Conservation (phyloP, 2,113 vertebrate species). For the Lates calcarifer region DNA sequence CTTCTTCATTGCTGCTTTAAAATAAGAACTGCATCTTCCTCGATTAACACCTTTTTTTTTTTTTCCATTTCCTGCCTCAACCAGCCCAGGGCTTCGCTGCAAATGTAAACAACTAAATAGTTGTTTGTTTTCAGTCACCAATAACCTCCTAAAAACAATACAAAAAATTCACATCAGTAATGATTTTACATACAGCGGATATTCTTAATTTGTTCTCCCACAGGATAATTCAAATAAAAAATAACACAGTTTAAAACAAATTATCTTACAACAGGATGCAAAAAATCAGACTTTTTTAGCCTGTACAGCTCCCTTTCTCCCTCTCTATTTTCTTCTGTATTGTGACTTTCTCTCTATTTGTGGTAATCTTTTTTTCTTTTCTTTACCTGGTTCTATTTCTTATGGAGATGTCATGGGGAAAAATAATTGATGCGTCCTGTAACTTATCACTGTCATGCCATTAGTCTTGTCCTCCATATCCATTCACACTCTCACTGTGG, state of each 20-base stretch:
- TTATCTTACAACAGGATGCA: not conserved
- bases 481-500: not conserved
- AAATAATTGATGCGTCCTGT: not conserved
- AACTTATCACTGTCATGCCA: not conserved
- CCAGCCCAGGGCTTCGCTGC: constrained; percentile 56
- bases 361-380: not conserved
- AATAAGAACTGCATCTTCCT: constrained; percentile 31
- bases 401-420: constrained; percentile 17
- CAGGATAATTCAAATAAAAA: constrained; percentile 9
- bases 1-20: constrained; percentile 44
- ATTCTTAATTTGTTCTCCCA: not conserved
- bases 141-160: not conserved
- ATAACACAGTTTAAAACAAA: not conserved
- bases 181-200: not conserved
- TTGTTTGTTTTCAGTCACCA: not conserved
- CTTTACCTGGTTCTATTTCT: constrained; percentile 15
- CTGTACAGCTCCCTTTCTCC: constrained; percentile 38
- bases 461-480: not conserved
- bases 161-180: not conserved
- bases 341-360: constrained; percentile 31
- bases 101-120: constrained; percentile 1
- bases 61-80: constrained; percentile 37
- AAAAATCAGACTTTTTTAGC: constrained; percentile 18
- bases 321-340: constrained; percentile 28
- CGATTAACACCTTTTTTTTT: constrained; percentile 28